Evolutionary conservation across 1,140 invertebrate species (phyloP).

Genomic region (Lepidurus couesii): DNA sequence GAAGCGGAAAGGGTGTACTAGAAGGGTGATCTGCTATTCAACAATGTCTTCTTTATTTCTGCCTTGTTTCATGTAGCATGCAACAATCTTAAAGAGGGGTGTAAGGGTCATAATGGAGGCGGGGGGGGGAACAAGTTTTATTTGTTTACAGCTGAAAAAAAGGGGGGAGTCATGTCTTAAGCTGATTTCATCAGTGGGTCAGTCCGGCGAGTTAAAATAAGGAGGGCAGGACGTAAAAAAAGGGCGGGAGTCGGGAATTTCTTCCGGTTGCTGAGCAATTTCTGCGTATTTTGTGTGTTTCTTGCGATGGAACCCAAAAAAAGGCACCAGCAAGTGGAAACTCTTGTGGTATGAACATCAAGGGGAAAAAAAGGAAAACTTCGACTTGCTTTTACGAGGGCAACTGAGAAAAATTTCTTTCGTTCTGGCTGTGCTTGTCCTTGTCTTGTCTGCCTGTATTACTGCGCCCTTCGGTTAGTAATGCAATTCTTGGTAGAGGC

Average conservation of each 20-base stretch:
- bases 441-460: slow-evolving; percentile 2
- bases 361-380: not conserved
- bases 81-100: no score
- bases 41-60: not conserved
- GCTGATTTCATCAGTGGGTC: no score
- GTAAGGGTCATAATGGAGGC: no score
- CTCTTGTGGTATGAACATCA: not conserved
- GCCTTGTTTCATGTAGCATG: no score
- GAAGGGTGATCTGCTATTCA: not conserved
- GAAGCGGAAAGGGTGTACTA: not conserved
- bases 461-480: slow-evolving; percentile 3
- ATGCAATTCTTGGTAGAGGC: slow-evolving; percentile 10
- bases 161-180: no score
- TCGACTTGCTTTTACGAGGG: not conserved
- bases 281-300: not conserved
- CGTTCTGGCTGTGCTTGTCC: not conserved
- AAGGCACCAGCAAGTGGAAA: not conserved
- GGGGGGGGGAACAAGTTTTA: no score
- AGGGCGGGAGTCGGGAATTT: no score
- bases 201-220: no score
- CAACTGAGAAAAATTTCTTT: not conserved
- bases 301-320: not conserved
- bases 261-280: not conserved
- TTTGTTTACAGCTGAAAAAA: no score
- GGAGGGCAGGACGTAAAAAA: no score